Conservation (phyloP, 2,797 vertebrate genomes). For the Paedocypris micromegethes region DNA sequence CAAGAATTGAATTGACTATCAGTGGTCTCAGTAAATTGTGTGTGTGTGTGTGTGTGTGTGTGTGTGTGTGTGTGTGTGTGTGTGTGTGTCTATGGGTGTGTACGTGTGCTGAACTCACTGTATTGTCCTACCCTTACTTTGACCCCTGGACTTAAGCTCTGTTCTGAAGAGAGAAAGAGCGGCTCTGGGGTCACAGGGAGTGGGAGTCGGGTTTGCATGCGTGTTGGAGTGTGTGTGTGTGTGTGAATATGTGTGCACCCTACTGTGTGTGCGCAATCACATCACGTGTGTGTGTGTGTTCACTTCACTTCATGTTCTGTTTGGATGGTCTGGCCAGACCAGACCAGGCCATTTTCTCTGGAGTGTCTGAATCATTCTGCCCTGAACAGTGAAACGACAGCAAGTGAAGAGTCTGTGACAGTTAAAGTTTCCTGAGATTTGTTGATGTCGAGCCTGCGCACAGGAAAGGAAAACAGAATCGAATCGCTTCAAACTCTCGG, state of each 20-base stretch:
- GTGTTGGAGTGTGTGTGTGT: conserved; percentile 17
- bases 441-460: neutral
- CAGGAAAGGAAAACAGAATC: conserved; percentile 12
- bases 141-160: conserved; percentile 56
- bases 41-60: conserved; percentile 41
- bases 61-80: conserved; percentile 47
- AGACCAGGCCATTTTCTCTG: too few relatives aligned
- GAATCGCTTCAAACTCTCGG: conserved; percentile 13
- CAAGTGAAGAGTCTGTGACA: conserved; percentile 1
- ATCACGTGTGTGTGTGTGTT: too few relatives aligned
- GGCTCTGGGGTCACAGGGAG: conserved; percentile 21
- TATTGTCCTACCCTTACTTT: conserved; percentile 72
- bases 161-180: conserved; percentile 30
- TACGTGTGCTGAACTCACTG: conserved; percentile 63
- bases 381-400: neutral
- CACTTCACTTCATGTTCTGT: too few relatives aligned
- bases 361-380: too few relatives aligned
- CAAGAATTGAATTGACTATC: neutral
- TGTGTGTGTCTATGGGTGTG: conserved; percentile 39
- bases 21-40: conserved; percentile 60
- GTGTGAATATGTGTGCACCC: conserved; percentile 17
- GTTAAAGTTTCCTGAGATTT: conserved; percentile 3
- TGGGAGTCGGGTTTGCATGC: conserved; percentile 11
- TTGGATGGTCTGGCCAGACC: too few relatives aligned
- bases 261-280: too few relatives aligned